Percentiles rank a stretch among this genome's conserved stretches.
These are phyloP conservation scores for Apocrypta bakeri DNA, from an alignment of 1,140 invertebrate species.

Conservation along the genomic window DNA sequence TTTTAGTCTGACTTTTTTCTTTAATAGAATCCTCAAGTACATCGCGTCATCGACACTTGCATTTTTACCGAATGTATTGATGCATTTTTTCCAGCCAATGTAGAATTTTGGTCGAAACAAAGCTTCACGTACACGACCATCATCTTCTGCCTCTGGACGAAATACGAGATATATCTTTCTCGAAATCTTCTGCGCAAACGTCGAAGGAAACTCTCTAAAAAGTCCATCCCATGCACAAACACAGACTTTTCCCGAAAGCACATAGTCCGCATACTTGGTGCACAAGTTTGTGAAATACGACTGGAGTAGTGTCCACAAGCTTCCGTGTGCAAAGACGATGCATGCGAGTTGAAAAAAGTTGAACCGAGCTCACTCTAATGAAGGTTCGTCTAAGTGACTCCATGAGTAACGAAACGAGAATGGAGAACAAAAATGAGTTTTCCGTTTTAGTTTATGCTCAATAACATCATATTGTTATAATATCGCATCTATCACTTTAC, in stretches of 20 bases:
- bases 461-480: not conserved
- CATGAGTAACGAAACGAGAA: too few relatives aligned
- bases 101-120: too few relatives aligned
- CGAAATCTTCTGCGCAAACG: not conserved
- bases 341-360: not conserved
- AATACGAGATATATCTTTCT: not conserved
- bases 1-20: too few relatives aligned
- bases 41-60: too few relatives aligned
- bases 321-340: constrained; percentile 9
- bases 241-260: not conserved
- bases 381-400: not conserved
- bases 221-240: not conserved
- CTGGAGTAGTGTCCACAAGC: not conserved
- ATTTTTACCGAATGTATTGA: too few relatives aligned
- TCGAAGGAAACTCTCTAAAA: not conserved
- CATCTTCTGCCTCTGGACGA: not conserved
- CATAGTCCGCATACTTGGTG: not conserved
- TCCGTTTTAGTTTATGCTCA: not conserved
- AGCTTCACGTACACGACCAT: too few relatives aligned
- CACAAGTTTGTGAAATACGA: not conserved
- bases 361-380: not conserved
- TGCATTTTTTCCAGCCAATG: too few relatives aligned
- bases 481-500: too few relatives aligned
- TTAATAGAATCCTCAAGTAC: too few relatives aligned
- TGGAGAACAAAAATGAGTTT: not conserved